phyloP scores from a whole-genome alignment of 2,888 invertebrate species.

The Macrostomum cliftonense region DNA sequence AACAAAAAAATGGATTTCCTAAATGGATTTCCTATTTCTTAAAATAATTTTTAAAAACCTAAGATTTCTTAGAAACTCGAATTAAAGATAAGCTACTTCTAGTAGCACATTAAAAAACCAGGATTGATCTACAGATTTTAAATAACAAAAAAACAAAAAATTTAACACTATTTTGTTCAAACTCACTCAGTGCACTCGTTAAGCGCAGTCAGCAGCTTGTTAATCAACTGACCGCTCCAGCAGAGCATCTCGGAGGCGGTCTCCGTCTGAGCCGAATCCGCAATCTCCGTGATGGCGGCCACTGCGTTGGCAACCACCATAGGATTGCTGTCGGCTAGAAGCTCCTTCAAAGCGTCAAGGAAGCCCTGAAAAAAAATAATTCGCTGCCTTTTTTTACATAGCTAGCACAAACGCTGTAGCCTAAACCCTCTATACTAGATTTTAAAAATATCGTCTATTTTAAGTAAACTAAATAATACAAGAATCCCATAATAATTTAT shows the following conservation, averaged over 20 bases:
- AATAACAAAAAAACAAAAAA: neutral
- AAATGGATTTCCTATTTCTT: too few relatives aligned
- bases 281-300: constrained; percentile 89
- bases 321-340: constrained; percentile 93
- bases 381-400: too few relatives aligned
- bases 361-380: constrained; percentile 79
- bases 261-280: constrained; percentile 71
- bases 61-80: too few relatives aligned
- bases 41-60: too few relatives aligned
- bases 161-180: constrained; percentile 11
- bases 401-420: too few relatives aligned
- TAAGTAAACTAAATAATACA: too few relatives aligned
- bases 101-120: neutral
- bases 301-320: constrained; percentile 99
- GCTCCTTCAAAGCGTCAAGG: constrained; percentile 80
- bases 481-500: too few relatives aligned
- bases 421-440: too few relatives aligned
- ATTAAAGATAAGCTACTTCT: too few relatives aligned
- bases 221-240: constrained; percentile 89
- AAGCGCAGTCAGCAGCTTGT: constrained; percentile 85
- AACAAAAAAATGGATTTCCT: too few relatives aligned
- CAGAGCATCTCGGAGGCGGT: constrained; percentile 72
- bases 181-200: constrained; percentile 82
- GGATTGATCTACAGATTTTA: neutral
- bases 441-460: too few relatives aligned